Evolutionary conservation across 2,797 vertebrate species (phyloP), one percentile per base, ranked within the genome.

Genomic region (Sitta carolinensis): DNA sequence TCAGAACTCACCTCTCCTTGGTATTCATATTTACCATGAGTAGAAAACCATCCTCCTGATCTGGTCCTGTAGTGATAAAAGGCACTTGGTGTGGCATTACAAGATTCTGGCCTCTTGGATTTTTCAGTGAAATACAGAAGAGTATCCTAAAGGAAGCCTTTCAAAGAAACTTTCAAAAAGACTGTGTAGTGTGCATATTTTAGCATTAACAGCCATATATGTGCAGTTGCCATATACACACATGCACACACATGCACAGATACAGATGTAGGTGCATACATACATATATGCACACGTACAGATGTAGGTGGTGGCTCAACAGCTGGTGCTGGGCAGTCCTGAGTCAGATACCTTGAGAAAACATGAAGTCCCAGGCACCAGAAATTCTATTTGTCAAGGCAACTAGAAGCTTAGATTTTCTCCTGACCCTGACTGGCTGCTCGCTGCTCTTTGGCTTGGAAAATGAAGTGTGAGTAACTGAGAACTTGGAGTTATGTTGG

Each of bases 151-250:
- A 63, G 32, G 30, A 87, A 85, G 19, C 19, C 30, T 72, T 78
- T 48, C 27, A 74, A 62, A 72, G 42, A 76, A 87, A 29, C 38
- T 90, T 70, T 43, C 32, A 57, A 55, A 57, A 55, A 82, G 23
- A 26, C 52, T 21, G 4, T 0, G 0, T 13, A 27, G 40, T 12
- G 27, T 50, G 20, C n/a, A 0, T 63, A 26, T 58, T 69, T 80
- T 57, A 81, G 45, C 21, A 22, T 47, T 20, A 43, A 22, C 3
- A 80, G 34, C 30, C 30, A 1, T 10, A 16, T 12, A 14, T 54
- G 21, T n/a, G 4, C 18, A 16, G 16, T 17, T 55, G 23, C 36
- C 2, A 0, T 21, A 5, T 2, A 59, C 12, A 25, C 21, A 21
- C 8, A 16, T 5, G 8, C 11, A 14, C 5, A 10, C 5, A 22